Conservation (phyloP, 2,113 vertebrate genomes). For the Pteronura brasiliensis region DNA sequence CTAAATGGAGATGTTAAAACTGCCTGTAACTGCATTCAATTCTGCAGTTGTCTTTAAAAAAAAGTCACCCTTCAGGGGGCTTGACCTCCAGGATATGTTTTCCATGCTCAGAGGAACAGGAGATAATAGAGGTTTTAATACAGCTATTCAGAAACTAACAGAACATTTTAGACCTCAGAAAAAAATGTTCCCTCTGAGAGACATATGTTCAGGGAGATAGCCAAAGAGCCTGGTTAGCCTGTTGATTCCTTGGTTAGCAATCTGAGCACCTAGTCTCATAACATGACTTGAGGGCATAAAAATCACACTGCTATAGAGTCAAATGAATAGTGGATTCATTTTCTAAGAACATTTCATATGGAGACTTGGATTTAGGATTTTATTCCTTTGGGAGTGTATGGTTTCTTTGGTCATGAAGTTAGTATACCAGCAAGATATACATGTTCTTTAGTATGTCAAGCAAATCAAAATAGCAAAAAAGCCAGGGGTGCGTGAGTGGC, state of each 20-base stretch:
- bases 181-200: slow-evolving; percentile 50
- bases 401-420: not conserved
- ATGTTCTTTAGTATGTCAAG: not conserved
- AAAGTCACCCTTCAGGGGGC: slow-evolving; percentile 47
- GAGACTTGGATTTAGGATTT: not conserved
- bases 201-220: slow-evolving; percentile 46
- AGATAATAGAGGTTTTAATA: slow-evolving; percentile 61
- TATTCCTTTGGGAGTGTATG: not conserved
- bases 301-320: not conserved
- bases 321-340: not conserved
- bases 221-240: slow-evolving; percentile 3
- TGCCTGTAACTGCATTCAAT: slow-evolving; percentile 47
- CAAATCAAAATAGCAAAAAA: not conserved
- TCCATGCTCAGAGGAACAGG: slow-evolving; percentile 36
- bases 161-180: slow-evolving; percentile 62
- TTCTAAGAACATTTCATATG: not conserved
- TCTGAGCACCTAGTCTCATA: not conserved
- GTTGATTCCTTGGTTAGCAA: not conserved
- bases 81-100: slow-evolving; percentile 60
- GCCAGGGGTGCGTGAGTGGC: not conserved
- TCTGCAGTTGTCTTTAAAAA: slow-evolving; percentile 48
- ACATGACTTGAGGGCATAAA: not conserved
- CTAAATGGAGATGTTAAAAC: slow-evolving; percentile 53
- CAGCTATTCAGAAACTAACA: slow-evolving; percentile 58
- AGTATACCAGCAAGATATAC: not conserved